These are phyloP conservation scores for Apis laboriosa DNA, from an alignment of 1,140 invertebrate species.

Conservation along the genomic window DNA sequence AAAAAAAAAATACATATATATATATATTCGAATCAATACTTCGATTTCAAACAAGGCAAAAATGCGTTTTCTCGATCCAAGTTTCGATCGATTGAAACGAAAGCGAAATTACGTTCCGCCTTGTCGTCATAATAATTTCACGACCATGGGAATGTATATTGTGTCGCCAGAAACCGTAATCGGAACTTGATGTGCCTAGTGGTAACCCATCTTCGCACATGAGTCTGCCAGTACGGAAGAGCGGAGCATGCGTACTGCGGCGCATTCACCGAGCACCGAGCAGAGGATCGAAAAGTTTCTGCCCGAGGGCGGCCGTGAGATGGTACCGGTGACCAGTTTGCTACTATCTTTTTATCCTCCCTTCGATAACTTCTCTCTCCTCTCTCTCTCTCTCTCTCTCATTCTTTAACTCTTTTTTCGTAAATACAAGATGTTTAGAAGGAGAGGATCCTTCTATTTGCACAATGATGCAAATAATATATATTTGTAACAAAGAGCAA, in stretches of 20 bases:
- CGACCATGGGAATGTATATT: background rate
- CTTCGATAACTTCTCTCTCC: background rate
- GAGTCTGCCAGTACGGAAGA: conserved; percentile 9
- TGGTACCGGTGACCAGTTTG: conserved; percentile 21
- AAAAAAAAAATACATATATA: no score
- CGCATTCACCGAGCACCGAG: background rate
- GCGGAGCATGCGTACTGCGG: conserved; percentile 25
- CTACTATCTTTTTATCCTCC: background rate
- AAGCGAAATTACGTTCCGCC: background rate
- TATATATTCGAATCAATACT: background rate
- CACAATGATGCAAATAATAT: background rate
- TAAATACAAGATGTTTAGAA: background rate
- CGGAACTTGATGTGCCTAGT: conserved; percentile 29
- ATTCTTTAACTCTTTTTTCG: background rate
- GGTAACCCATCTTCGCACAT: conserved; percentile 19
- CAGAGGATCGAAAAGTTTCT: conserved; percentile 36
- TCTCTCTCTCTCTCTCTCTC: no score
- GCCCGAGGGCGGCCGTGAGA: conserved; percentile 7
- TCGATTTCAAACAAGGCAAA: background rate
- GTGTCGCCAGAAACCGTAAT: conserved; percentile 17
- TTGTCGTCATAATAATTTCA: background rate
- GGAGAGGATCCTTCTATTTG: background rate
- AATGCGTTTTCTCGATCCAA: background rate
- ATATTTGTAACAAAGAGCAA: background rate
- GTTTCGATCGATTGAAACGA: background rate